Evolutionary conservation across 2,888 invertebrate species (phyloP), one percentile per base, ranked within the genome.

Genomic region (Strigamia maritima): DNA sequence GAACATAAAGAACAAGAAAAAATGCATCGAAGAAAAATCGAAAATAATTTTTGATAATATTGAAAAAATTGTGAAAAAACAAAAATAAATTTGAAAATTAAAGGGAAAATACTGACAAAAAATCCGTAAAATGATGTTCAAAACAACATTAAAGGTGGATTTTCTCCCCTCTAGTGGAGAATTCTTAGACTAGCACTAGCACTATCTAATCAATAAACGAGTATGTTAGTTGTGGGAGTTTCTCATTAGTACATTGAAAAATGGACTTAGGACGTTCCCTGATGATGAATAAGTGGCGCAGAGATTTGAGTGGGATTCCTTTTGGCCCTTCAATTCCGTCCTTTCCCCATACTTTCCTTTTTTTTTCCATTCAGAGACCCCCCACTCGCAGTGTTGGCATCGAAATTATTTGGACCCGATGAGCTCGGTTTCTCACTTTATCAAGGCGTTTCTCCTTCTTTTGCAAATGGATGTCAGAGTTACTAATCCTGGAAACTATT

Each of bases 401-500:
- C 4, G 54, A 54, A 54, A 40, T 40, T 54, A 54, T 54, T 54
- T 54, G 54, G 54, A 38, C 8, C 16, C 54, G 54, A 54, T 54
- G 54, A 54, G 19, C 38, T 38, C 38, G 38, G 7, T 38, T n/a
- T 7, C 19, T 54, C 54, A 54, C 54, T 54, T 54, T 54, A 54
- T 54, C 54, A 54, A 54, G 16, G 14, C 19, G 54, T 14, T 19
- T 16, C n/a, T n/a, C 19, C n/a, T n/a, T n/a, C n/a, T 54, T 54
- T 54, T 54, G 54, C 54, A 54, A 54, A 54, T 54, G 54, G 54
- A 54, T 54, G 54, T 54, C 54, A 16, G 54, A 54, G 54, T 54
- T 54, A 16, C 54, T 54, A 54, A 54, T 54, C 54, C 54, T 54
- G 16, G 54, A 38, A 38, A 54, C 54, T 54, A 54, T 54, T 54